These are phyloP conservation scores for Lucifuga dentata DNA, from an alignment of 2,113 vertebrate species.

Conservation along the genomic window DNA sequence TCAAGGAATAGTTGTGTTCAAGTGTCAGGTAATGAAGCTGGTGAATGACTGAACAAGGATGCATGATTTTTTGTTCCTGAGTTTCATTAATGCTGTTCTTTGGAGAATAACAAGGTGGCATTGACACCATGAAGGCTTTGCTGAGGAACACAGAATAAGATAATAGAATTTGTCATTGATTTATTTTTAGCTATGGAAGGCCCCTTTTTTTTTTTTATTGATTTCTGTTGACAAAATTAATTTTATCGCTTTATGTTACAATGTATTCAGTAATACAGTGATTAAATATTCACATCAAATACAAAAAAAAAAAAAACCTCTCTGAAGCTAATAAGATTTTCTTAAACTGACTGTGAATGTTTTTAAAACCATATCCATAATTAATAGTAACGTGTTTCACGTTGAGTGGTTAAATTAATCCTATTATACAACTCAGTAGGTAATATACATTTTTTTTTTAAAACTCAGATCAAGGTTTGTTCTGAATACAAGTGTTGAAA, in stretches of 20 bases:
- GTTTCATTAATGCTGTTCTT: conserved; percentile 11
- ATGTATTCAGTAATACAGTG: no score
- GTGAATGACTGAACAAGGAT: background rate
- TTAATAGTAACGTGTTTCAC: conserved; percentile 12
- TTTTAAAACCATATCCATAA: conserved; percentile 1
- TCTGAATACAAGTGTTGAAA: background rate
- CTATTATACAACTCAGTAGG: conserved; percentile 21
- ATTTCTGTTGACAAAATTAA: no score
- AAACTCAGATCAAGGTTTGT: conserved; percentile 11
- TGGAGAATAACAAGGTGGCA: no score
- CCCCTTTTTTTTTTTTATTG: no score
- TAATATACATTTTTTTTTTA: background rate
- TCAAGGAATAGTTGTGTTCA: background rate
- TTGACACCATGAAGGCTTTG: no score
- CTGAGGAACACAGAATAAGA: no score
- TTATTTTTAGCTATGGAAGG: no score
- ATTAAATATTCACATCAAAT: conserved; percentile 15
- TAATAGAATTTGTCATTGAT: no score
- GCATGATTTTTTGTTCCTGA: background rate
- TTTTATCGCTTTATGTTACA: no score
- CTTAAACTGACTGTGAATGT: no score
- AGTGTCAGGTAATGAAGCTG: background rate
- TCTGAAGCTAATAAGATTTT: no score
- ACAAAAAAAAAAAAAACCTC: conserved; percentile 38
- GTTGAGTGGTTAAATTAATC: conserved; percentile 11